Base-by-base conservation (phyloP, 1,140 invertebrate species). In the Drosophila insularis region DNA sequence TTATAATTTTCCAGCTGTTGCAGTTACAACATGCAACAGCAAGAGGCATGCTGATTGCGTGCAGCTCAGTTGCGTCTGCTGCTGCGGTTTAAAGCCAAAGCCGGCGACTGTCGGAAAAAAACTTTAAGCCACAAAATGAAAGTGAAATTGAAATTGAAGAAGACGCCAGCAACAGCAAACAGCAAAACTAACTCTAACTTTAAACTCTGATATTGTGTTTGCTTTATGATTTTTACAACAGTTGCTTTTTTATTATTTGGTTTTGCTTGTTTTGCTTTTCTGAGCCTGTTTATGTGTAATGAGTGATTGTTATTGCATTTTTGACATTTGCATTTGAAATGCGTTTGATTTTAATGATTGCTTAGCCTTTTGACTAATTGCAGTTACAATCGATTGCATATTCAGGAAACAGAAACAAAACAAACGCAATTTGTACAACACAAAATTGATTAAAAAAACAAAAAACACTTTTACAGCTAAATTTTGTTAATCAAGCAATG, bases 101-200 rank as follows among this genome's bases (percentile, higher is more conserved):
- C 31, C 50, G 71, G 23, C 14, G 59, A 66, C 74, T 77, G 84
- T 89, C 80, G 84, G 84, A 89, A 89, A 89, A 87, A 89, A 87
- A 78, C 85, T 72, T 32, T 74, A 89, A 82, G 63, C 84, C 82
- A 73, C 84, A 86, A 89, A 89, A 80, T 87, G 84, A 87, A 86
- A 86, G 74, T 85, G 81, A 73, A 84, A 82, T 80, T 77, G 81
- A 85, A 86, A 86, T 86, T 87, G 71, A 87, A 86, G 81, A 86
- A 86, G 81, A 87, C 78, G 78, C 78, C 46, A 50, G 14, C 39
- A 40, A 40, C 39, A 40, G n/a, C 43, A 19, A 27, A 10, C 17
- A 63, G 46, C 71, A 72, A 63, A 6, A 46, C 60, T 63, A 69
- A 43, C 50, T 68, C 43, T 19, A 74, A 53, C 31, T 74, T 74